Evolutionary conservation across 1,140 invertebrate genomes (phyloP).

Genomic region (Zaprionus camerounensis): DNA sequence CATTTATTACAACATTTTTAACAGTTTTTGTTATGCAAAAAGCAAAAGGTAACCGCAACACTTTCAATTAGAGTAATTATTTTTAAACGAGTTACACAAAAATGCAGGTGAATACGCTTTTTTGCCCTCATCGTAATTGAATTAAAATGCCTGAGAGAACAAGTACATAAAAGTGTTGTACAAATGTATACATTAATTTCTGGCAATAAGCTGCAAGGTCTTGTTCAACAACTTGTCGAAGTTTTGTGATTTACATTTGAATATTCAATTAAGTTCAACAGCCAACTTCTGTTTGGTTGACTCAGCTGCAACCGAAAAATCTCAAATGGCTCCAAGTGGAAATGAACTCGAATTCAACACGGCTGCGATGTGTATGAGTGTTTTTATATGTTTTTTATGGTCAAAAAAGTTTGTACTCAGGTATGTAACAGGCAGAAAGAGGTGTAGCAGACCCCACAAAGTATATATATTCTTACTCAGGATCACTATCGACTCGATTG

Average conservation of each 20-base stretch:
- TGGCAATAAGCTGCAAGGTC: slow-evolving; percentile 1
- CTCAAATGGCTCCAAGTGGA: slow-evolving; percentile 22
- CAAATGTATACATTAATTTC: slow-evolving; percentile 9
- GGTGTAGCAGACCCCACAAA: no score
- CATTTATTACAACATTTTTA: slow-evolving; percentile 15
- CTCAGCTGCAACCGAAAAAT: slow-evolving; percentile 19
- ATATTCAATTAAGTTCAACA: slow-evolving; percentile 24
- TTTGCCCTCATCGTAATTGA: background rate
- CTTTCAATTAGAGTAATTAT: slow-evolving; percentile 45
- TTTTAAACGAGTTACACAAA: slow-evolving; percentile 29
- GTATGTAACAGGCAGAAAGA: no score
- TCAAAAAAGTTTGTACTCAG: no score
- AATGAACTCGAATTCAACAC: slow-evolving; percentile 29
- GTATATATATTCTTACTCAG: no score
- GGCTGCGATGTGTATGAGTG: background rate
- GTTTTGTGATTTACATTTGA: slow-evolving; percentile 19
- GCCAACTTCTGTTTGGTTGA: slow-evolving; percentile 2
- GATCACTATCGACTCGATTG: no score
- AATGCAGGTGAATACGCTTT: slow-evolving; percentile 8
- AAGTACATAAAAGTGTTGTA: background rate
- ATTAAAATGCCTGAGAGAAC: slow-evolving; percentile 6
- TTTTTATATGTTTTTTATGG: no score
- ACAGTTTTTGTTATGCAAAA: background rate
- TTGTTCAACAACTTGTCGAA: slow-evolving; percentile 13
- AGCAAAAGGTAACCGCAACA: slow-evolving; percentile 50